Percentiles rank a stretch among this genome's conserved stretches.
These are phyloP conservation scores for Orthosia gracilis DNA, from an alignment of 2,888 invertebrate species.

Conservation along the genomic window DNA sequence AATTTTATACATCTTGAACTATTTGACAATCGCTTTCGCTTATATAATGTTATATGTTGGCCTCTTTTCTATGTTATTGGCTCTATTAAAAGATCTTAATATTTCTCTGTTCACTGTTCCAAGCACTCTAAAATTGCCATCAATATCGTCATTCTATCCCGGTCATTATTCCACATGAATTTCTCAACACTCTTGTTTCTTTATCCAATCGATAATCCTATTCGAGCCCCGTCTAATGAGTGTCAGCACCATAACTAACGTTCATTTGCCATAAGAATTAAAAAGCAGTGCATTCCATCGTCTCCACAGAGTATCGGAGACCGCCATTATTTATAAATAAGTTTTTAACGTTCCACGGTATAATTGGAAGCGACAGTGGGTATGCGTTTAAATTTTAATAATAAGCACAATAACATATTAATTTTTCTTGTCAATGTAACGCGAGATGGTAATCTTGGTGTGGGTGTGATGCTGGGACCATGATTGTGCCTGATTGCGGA, in stretches of 20 bases:
- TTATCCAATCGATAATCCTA: slow-evolving; percentile 29
- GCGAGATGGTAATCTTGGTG: slow-evolving; percentile 71
- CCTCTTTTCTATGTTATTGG: neutral
- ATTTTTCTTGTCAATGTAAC: slow-evolving; percentile 72
- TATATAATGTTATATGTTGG: no score
- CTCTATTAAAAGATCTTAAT: neutral
- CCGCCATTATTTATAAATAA: slow-evolving; percentile 63
- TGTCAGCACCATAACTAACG: slow-evolving; percentile 50
- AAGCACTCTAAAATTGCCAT: neutral
- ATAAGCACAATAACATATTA: slow-evolving; percentile 77
- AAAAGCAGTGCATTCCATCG: slow-evolving; percentile 43
- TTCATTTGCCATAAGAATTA: slow-evolving; percentile 59
- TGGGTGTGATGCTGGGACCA: slow-evolving; percentile 66
- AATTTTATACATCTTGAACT: no score
- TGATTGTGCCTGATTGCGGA: slow-evolving; percentile 25
- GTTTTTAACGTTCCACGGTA: slow-evolving; percentile 58
- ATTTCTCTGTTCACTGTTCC: no score
- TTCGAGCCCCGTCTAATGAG: slow-evolving; percentile 29
- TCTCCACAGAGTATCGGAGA: slow-evolving; percentile 10
- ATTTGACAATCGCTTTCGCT: no score
- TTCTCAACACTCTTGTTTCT: slow-evolving; percentile 8
- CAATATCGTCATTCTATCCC: neutral
- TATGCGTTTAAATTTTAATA: slow-evolving; percentile 71
- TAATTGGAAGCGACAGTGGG: slow-evolving; percentile 65
- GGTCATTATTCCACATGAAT: slow-evolving; percentile 7